Evolutionary conservation across 1,140 invertebrate species (phyloP).

Genomic region (Diorhabda elongata): DNA sequence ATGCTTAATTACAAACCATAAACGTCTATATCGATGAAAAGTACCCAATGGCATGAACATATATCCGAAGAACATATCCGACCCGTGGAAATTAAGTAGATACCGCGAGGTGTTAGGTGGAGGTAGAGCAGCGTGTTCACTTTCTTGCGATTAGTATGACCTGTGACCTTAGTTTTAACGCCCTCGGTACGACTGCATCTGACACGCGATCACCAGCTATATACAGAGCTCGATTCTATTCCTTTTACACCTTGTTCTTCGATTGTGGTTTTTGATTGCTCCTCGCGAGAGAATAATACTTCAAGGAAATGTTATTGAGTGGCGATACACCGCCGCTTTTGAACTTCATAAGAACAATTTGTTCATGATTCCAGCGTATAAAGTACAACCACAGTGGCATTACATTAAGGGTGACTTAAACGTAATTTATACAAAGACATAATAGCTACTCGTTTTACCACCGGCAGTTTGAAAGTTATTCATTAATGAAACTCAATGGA

Average conservation of each 20-base stretch:
- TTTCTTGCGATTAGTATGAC: conserved; percentile 37
- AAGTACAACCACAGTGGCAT: not conserved
- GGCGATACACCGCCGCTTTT: conserved; percentile 19
- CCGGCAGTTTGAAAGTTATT: not conserved
- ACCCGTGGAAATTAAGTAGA: conserved; percentile 10
- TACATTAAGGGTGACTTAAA: not conserved
- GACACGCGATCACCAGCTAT: conserved; percentile 31
- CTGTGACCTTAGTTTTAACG: conserved; percentile 33
- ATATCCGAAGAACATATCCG: conserved; percentile 5
- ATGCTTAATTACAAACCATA: conserved; percentile 19
- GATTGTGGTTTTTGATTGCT: conserved; percentile 26
- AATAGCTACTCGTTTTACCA: not conserved
- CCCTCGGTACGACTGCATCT: conserved; percentile 29
- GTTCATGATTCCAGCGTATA: conserved; percentile 13
- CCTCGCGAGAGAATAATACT: conserved; percentile 13
- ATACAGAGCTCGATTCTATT: conserved; percentile 26
- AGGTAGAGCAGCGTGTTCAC: conserved; percentile 29
- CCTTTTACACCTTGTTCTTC: conserved; percentile 28
- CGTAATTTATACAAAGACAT: not conserved
- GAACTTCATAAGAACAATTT: conserved; percentile 18
- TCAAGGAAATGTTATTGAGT: conserved; percentile 22
- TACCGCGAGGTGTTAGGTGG: conserved; percentile 23
- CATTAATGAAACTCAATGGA: not conserved
- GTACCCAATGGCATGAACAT: conserved; percentile 16
- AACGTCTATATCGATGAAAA: conserved; percentile 19